Evolutionary conservation across 2,888 invertebrate genomes (phyloP), one percentile per base, ranked within the genome.

Genomic region (Tetragnatha montana): DNA sequence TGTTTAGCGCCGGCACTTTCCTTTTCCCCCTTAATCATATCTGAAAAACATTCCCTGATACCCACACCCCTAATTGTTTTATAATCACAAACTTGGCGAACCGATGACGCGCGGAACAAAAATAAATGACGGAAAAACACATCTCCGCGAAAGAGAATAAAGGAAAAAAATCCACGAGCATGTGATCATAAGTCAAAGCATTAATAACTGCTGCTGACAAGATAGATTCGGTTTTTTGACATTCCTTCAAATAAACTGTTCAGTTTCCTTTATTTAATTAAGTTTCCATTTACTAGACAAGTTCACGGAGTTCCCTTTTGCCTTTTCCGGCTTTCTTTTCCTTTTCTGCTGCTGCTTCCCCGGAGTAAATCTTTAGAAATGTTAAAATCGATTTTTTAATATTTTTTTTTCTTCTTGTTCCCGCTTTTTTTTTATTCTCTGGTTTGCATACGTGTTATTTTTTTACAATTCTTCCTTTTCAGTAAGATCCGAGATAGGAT

Each of bases 231-330:
- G 86, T 86, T 87, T 89, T 90, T 82, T 90, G 89, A 90, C 89
- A 90, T 90, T 90, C 81, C 89, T 83, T 90, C 89, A 90, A 87
- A 90, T 90, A 90, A 90, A 90, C 89, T 90, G 89, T 90, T 90
- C 89, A 82, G 87, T 82, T 78, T 81, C 82, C 89, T 87, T 89
- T 90, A 90, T 90, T 90, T 90, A 90, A 90, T 90, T 90, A 90
- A 90, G 78, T 78, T 83, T 86, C 89, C 89, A 90, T 90, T 89
- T 90, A 83, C 79, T 74, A 86, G 89, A 89, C 85, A 78, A 89
- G 81, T 85, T 51, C 81, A 78, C 81, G 78, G 22, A 70, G 68
- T 68, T 76, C 35, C 80, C 47, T 69, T 35, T 35, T n/a, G 35
- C 21, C 68, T 50, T 81, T 87, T 87, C n/a, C 35, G 68, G 74